Base-by-base conservation (phyloP, 2,888 invertebrate genomes). In the Drosophila barbarae region DNA sequence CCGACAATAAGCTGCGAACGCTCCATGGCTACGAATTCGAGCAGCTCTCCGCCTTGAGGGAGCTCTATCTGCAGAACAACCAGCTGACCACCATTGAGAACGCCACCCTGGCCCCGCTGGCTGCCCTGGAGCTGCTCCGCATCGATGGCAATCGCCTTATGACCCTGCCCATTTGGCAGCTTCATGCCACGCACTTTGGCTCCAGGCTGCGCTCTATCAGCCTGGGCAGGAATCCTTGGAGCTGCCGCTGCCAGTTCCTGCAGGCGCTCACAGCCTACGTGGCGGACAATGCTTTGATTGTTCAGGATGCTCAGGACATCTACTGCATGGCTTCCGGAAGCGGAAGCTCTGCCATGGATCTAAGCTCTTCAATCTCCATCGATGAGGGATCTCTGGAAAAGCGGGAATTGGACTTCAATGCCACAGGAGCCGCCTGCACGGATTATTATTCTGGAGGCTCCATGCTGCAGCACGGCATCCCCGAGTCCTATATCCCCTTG, bases 21-120 rank as follows among this genome's bases (percentile, higher is more conserved):
- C 89, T 97, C 56, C 93, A 95, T 86, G 96, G 97, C 21, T 95
- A 93, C 87, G 96, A 97, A 89, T 96, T 97, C 87, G 95, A 96
- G 86, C 94, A 95, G 87, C 90, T 97, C 59, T 92, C 92, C 51
- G 94, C 93, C 75, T 90, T 97, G 65, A 93, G 93, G 84, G 96
- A 96, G 88, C 90, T 97, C 13, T 95, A 95, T 88, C 90, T 97
- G 81, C 96, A 97, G 82, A 95, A 96, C 87, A 97, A 97, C 90
- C 90, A 93, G 59, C 93, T 97, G 73, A 92, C 92, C 39, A 92
- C 92, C 86, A 94, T 97, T 77, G 93, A 93, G 46, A 96, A 97
- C 90, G 91, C 93, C 85, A 96, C 96, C 10, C 92, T 97, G 77
- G 90, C 93, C 50, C 93, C 95, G 21, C 89, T 97, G 58, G 93